Evolutionary conservation across 2,888 invertebrate genomes (phyloP).

Genomic region (Phaonia tiefii): DNA sequence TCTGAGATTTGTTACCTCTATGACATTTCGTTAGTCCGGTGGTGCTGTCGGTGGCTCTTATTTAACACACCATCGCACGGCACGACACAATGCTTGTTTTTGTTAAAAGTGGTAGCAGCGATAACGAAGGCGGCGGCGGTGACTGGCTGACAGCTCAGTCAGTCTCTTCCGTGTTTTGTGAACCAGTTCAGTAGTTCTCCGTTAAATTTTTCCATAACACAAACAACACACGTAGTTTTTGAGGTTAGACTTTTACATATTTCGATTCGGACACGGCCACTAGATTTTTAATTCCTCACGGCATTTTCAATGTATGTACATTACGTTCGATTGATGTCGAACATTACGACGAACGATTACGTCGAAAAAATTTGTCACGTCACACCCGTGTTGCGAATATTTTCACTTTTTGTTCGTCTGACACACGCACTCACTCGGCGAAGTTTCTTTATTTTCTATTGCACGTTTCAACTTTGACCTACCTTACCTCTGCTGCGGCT

Average conservation of each 20-base stretch:
- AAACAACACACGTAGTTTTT: conserved; percentile 50
- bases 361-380: conserved; percentile 61
- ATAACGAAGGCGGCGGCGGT: no score
- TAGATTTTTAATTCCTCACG: conserved; percentile 11
- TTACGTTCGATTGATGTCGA: conserved; percentile 30
- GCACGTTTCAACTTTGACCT: conserved; percentile 78
- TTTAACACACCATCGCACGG: conserved; percentile 32
- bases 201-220: conserved; percentile 63
- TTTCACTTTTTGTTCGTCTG: conserved; percentile 63
- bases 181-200: conserved; percentile 48
- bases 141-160: not conserved
- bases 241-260: conserved; percentile 62
- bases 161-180: conserved; percentile 57
- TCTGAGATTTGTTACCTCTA: conserved; percentile 1
- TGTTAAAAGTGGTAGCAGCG: conserved; percentile 23
- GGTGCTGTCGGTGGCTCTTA: conserved; percentile 16
- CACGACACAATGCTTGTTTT: conserved; percentile 46
- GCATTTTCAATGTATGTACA: conserved; percentile 23
- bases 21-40: not conserved
- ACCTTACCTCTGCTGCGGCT: conserved; percentile 73
- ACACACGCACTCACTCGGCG: conserved; percentile 46
- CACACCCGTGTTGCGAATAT: conserved; percentile 64
- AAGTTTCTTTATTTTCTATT: conserved; percentile 45
- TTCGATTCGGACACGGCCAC: not conserved
- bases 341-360: conserved; percentile 54